Conservation (phyloP, 2,113 vertebrate species). For the Petrocephalus zakoni region DNA sequence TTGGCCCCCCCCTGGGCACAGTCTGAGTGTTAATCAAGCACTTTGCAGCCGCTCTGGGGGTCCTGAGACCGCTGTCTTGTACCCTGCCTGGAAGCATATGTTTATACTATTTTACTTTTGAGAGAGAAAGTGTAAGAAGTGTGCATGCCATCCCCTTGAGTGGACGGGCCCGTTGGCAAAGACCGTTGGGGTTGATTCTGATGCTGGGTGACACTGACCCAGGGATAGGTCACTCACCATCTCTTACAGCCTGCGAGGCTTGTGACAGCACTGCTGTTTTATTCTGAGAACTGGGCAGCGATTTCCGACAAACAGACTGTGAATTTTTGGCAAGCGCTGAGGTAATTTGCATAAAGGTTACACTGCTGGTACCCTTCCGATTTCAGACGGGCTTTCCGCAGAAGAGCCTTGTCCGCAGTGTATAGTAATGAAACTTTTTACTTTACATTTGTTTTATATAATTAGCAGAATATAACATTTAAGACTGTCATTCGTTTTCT, state of each 20-base stretch:
- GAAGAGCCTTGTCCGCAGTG: not conserved
- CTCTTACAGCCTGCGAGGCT: not conserved
- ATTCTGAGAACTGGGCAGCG: not conserved
- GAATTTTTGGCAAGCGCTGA: constrained; percentile 66
- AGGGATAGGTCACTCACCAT: not conserved
- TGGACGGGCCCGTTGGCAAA: not conserved
- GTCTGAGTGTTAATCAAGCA: constrained; percentile 53
- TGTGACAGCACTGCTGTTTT: not conserved
- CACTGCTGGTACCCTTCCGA: constrained; percentile 55
- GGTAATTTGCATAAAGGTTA: constrained; percentile 59
- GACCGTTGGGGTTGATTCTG: not conserved
- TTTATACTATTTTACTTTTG: constrained; percentile 12
- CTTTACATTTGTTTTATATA: not conserved
- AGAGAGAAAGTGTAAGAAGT: not conserved
- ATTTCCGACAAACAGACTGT: constrained; percentile 58
- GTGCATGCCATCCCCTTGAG: not conserved
- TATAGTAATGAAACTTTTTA: not conserved
- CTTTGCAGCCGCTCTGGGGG: constrained; percentile 47
- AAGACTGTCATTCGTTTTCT: not conserved
- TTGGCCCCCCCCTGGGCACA: constrained; percentile 29
- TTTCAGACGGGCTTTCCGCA: constrained; percentile 22
- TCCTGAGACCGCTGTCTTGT: constrained; percentile 22
- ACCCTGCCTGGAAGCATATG: constrained; percentile 32
- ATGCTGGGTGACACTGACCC: not conserved
- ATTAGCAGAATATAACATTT: not conserved